A percentile compares a stretch with the other conserved stretches of the same genome.
phyloP scores from a whole-genome alignment of 2,113 vertebrate species.

The Gnathonemus longibarbis region DNA sequence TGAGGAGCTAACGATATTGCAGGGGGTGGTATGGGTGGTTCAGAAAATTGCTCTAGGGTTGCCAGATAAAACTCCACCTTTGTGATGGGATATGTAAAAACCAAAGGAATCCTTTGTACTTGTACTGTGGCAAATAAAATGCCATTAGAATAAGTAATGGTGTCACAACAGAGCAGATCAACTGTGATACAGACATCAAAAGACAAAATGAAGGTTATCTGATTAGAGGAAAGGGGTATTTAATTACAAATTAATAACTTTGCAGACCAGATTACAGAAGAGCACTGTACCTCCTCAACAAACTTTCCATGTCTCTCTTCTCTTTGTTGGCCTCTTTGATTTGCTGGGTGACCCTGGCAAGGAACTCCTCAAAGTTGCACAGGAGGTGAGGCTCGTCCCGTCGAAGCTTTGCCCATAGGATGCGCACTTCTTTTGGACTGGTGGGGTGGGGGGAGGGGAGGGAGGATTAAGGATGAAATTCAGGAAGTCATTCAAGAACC shows the following conservation, averaged over 20 bases:
- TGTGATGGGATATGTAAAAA: not conserved
- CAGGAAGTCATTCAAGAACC: not conserved
- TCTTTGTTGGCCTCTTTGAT: constrained; percentile 82
- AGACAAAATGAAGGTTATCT: not conserved
- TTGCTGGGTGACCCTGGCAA: constrained; percentile 73
- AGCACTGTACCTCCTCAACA: constrained; percentile 66
- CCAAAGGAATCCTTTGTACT: not conserved
- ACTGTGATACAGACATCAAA: not conserved
- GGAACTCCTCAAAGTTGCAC: constrained; percentile 80
- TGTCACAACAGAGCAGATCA: not conserved
- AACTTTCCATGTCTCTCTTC: constrained; percentile 74
- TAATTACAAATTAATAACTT: not conserved
- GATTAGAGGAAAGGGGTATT: not conserved
- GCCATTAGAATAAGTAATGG: not conserved
- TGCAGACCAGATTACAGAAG: not conserved
- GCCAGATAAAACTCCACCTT: not conserved
- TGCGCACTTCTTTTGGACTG: constrained; percentile 72
- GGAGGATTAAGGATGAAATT: not conserved
- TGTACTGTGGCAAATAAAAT: not conserved
- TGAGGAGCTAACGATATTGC: not conserved
- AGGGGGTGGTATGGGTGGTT: not conserved
- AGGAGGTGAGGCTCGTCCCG: constrained; percentile 77
- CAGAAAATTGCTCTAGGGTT: not conserved
- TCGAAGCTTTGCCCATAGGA: constrained; percentile 74
- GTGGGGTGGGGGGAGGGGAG: not conserved